Conservation (phyloP, 2,113 vertebrate species). For the Picathartes gymnocephalus region DNA sequence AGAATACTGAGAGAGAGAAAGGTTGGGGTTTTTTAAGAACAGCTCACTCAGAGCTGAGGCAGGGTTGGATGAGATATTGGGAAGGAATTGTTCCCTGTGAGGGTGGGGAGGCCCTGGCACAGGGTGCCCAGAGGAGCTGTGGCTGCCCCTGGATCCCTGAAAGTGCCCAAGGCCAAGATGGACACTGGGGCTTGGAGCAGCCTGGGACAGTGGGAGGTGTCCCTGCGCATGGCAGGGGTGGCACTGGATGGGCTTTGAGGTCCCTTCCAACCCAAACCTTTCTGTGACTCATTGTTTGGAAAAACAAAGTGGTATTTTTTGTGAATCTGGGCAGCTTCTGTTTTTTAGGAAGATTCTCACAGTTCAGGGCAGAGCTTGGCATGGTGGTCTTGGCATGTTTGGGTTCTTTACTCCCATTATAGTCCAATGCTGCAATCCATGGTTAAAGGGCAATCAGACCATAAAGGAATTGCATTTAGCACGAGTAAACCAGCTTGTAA, state of each 20-base stretch:
- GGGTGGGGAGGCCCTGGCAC: background rate
- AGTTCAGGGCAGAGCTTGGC: background rate
- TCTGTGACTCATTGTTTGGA: background rate
- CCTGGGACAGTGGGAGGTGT: background rate
- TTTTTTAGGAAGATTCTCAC: background rate
- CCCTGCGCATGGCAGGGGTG: background rate
- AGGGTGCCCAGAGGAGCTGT: background rate
- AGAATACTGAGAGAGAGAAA: background rate
- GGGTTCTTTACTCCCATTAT: background rate
- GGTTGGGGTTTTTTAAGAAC: background rate
- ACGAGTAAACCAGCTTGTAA: background rate
- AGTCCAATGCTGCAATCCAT: accelerated
- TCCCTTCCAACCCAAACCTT: background rate
- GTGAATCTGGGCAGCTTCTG: background rate
- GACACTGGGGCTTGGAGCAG: background rate
- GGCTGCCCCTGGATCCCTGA: background rate
- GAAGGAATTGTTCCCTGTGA: background rate
- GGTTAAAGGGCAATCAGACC: background rate
- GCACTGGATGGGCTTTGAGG: accelerated
- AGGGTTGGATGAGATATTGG: accelerated
- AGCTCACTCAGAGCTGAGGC: background rate
- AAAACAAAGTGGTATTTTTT: background rate
- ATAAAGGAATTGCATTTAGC: background rate
- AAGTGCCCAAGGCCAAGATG: background rate
- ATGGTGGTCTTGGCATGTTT: accelerated